Percentiles rank a stretch among this genome's conserved stretches.
Evolutionary conservation across 2,113 vertebrate species (phyloP).

Genomic region (Bos javanicus): DNA sequence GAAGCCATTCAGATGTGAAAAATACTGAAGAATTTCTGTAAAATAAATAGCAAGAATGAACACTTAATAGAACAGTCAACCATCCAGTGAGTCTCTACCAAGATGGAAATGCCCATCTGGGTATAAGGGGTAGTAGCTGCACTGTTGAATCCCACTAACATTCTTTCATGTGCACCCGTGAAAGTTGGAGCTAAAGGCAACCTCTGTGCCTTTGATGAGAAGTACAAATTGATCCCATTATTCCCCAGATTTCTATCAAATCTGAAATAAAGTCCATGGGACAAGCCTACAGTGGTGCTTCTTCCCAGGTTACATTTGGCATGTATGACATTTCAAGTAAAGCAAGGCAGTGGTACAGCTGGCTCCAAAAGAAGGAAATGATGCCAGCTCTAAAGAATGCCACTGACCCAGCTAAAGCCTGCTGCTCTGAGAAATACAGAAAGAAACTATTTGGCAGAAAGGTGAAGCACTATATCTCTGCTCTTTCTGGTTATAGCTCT

Average conservation of each 20-base stretch:
- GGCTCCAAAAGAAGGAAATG: background rate
- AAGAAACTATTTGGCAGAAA: conserved; percentile 59
- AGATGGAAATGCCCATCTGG: background rate
- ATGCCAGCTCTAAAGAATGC: conserved; percentile 53
- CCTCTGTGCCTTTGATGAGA: background rate
- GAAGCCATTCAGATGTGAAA: background rate
- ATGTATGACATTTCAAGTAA: conserved; percentile 1
- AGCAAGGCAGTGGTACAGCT: background rate
- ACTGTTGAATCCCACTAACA: background rate
- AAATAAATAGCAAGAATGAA: background rate
- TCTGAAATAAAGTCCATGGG: background rate
- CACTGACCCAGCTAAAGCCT: conserved; percentile 64
- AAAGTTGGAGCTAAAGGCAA: background rate
- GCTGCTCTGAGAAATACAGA: conserved; percentile 51
- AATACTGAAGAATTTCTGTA: background rate
- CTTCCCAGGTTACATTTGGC: background rate
- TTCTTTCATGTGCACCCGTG: background rate
- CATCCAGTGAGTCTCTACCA: background rate
- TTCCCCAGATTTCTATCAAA: background rate
- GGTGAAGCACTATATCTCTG: conserved; percentile 16
- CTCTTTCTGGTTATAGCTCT: conserved; percentile 44
- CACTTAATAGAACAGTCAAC: background rate
- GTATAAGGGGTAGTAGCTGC: fast-evolving
- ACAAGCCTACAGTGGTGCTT: background rate
- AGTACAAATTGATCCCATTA: background rate